Evolutionary conservation across 2,113 vertebrate species (phyloP).

Genomic region (Spheniscus mendiculus): DNA sequence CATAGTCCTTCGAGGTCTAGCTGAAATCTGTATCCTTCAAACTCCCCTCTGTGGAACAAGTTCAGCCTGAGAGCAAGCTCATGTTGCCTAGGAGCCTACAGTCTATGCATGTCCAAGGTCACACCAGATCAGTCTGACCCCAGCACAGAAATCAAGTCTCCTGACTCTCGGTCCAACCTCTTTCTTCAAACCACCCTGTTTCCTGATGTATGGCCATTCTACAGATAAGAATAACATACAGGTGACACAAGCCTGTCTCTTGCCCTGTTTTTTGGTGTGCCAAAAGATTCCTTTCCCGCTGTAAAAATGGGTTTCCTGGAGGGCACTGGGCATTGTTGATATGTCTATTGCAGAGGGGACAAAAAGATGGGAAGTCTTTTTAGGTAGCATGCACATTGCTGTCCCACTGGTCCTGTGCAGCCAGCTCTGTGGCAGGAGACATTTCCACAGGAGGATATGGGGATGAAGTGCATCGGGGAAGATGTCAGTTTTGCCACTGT

Average conservation of each 20-base stretch:
- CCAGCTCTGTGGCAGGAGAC: background rate
- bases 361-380: background rate
- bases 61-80: background rate
- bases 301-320: background rate
- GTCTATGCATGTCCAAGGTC: background rate
- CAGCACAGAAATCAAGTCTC: background rate
- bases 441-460: background rate
- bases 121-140: background rate
- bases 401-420: background rate
- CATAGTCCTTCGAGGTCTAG: background rate
- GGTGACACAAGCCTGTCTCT: background rate
- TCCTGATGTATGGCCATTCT: background rate
- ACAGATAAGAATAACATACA: background rate
- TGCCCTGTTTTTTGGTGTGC: background rate
- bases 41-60: background rate
- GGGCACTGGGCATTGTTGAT: background rate
- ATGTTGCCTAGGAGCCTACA: background rate
- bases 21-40: background rate
- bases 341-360: accelerated
- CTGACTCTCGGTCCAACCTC: background rate
- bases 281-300: background rate
- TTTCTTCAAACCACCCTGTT: background rate
- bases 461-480: background rate
- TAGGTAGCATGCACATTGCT: background rate
- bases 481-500: background rate